A percentile compares a stretch with the other conserved stretches of the same genome.
Evolutionary conservation across 2,113 vertebrate genomes (phyloP).

Genomic region (Lepisosteus oculatus): DNA sequence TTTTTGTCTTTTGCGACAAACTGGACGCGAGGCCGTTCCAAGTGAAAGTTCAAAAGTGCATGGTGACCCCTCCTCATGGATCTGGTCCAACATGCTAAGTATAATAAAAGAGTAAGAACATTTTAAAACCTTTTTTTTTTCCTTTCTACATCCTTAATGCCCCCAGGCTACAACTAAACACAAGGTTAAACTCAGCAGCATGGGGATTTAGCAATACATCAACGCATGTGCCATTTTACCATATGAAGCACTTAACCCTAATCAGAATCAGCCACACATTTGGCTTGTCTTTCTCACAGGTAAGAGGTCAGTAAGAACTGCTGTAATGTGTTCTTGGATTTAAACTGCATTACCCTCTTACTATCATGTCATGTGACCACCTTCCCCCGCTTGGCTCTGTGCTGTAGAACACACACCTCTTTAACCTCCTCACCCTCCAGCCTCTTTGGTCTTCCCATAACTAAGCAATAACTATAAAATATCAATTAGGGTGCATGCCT

Average conservation of each 20-base stretch:
- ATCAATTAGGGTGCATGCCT: background rate
- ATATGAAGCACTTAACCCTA: constrained; percentile 41
- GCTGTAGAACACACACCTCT: background rate
- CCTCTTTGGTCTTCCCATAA: constrained; percentile 47
- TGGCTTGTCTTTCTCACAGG: constrained; percentile 29
- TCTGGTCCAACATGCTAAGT: constrained; percentile 20
- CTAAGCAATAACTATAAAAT: constrained; percentile 2
- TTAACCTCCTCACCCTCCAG: constrained; percentile 58
- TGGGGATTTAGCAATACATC: constrained; percentile 28
- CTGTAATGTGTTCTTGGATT: background rate
- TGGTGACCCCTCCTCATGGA: constrained; percentile 42
- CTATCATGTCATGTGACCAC: constrained; percentile 51
- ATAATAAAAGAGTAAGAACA: constrained; percentile 21
- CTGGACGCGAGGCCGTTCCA: constrained; percentile 17
- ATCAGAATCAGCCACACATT: constrained; percentile 58
- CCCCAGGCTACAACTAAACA: constrained; percentile 36
- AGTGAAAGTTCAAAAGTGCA: constrained; percentile 61
- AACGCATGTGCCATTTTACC: constrained; percentile 48
- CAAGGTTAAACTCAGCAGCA: constrained; percentile 44
- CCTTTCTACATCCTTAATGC: constrained; percentile 36
- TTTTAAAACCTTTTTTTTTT: constrained; percentile 14
- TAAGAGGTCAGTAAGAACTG: background rate
- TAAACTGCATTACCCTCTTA: constrained; percentile 26
- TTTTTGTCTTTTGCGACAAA: constrained; percentile 32
- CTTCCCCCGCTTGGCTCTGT: constrained; percentile 10